phyloP scores from a whole-genome alignment of 2,797 vertebrate species.

The Acanthiza pusilla region DNA sequence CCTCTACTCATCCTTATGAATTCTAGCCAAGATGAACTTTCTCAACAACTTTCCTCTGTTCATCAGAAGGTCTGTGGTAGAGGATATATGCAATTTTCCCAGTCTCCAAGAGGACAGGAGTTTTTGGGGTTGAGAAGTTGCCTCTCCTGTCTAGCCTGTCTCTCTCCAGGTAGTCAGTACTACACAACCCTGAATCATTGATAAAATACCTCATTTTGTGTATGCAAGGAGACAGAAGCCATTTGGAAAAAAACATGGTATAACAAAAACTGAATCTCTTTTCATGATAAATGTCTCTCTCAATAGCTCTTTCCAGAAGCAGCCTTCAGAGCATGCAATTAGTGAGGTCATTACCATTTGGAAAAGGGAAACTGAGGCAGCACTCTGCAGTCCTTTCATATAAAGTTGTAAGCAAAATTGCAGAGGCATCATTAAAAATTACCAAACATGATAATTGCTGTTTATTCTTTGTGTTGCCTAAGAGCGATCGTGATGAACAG shows the following conservation, averaged over 20 bases:
- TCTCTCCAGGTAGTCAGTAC: neutral
- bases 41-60: neutral
- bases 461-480: neutral
- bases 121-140: neutral
- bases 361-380: neutral
- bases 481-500: neutral
- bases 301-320: neutral
- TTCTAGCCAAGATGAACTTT: neutral
- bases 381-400: neutral
- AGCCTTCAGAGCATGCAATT: neutral
- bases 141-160: neutral
- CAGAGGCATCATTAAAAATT: neutral
- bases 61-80: neutral
- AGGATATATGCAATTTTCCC: neutral
- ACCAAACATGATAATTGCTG: neutral
- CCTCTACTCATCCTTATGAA: neutral
- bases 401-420: neutral
- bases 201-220: neutral
- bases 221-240: neutral
- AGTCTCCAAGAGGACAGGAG: neutral
- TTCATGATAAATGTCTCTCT: neutral
- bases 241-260: neutral
- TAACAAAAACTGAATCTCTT: neutral
- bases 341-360: neutral
- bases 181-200: neutral